A percentile compares a stretch with the other conserved stretches of the same genome.
These are phyloP conservation scores for Yponomeuta sedellus DNA, from an alignment of 2,888 invertebrate genomes.

Conservation along the genomic window DNA sequence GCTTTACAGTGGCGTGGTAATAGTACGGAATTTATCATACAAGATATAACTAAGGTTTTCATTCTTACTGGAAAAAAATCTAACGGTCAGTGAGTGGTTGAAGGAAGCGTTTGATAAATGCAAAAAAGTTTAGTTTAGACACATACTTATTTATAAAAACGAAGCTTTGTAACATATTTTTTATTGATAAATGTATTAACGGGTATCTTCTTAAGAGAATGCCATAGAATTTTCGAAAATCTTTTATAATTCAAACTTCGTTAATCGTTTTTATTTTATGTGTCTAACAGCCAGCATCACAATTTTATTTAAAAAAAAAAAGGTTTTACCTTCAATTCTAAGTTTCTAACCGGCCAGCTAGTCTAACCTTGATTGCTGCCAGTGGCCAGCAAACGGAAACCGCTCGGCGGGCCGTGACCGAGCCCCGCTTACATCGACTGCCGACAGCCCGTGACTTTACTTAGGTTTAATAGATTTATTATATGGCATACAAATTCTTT, in stretches of 20 bases:
- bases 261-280: too few relatives aligned
- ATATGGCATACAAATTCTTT: too few relatives aligned
- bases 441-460: neutral
- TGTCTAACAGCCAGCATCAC: neutral
- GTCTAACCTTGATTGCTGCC: neutral
- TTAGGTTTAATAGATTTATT: neutral
- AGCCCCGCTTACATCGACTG: neutral
- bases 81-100: too few relatives aligned
- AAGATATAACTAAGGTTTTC: neutral
- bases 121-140: too few relatives aligned
- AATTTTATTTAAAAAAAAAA: neutral
- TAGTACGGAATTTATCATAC: neutral
- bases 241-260: too few relatives aligned
- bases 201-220: too few relatives aligned
- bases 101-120: too few relatives aligned
- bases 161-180: too few relatives aligned
- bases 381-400: conserved; percentile 1
- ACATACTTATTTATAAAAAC: too few relatives aligned
- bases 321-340: neutral
- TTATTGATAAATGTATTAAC: too few relatives aligned
- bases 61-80: too few relatives aligned
- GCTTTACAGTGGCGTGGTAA: neutral
- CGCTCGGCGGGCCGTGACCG: neutral
- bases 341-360: neutral
- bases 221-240: too few relatives aligned